Evolutionary conservation across 2,888 invertebrate species (phyloP), one percentile per base, ranked within the genome.

Genomic region (Drosophila subquinaria): DNA sequence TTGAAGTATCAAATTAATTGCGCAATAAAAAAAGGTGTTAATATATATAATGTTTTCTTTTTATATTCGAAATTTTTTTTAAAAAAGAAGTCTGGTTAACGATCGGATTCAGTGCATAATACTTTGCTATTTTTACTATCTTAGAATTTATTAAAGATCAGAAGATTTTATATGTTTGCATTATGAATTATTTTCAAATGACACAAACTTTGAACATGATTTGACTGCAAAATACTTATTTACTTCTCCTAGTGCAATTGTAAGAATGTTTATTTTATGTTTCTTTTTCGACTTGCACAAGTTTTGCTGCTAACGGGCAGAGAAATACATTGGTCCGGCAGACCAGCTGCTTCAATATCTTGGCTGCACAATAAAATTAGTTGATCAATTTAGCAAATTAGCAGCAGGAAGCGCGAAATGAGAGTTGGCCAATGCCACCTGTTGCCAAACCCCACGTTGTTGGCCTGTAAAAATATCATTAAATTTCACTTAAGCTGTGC

Each of bases 401-500:
- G 77, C 68, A 59, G 69, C 52, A 56, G 66, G 51, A 74, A 72
- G 38, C 43, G 63, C 51, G 23, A 56, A 69, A 53, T 56, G 27
- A 53, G 53, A 61, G 66, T 51, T 68, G 65, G 50, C 78, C 59
- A 61, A 56, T 48, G 53, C 48, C 63, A 88, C 87, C 84, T 84
- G 83, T 84, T 88, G 88, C 61, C 59, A 52, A 59, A 42, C 51
- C 20, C 57, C 60, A 68, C 62, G 61, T 76, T 81, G 69, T 76
- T 81, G 69, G 70, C 67, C 63, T 52, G 76, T 62, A 69, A 76
- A 75, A 75, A 86, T 82, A 83, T 81, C 89, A 83, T 84, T 84
- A 86, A 84, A 84, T 81, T 88, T 88, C 81, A 78, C 87, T 84
- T 88, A 86, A 88, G 86, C 83, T 62, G 56, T 59, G 63, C 71